Evolutionary conservation across 1,140 invertebrate genomes (phyloP).

Genomic region (Coboldia fuscipes): DNA sequence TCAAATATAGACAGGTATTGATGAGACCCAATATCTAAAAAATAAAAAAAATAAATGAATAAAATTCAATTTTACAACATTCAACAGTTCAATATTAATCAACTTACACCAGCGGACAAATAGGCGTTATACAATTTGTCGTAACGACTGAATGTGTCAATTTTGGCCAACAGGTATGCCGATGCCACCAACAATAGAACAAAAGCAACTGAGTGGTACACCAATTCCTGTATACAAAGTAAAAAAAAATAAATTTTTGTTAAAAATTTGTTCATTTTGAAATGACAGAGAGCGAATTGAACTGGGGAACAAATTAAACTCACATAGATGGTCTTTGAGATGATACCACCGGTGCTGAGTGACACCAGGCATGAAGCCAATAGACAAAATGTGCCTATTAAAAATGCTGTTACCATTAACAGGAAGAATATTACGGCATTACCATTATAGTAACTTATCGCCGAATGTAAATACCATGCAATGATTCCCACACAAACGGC

Average conservation of each 20-base stretch:
- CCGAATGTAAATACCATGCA: slow-evolving; percentile 30
- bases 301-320: slow-evolving; percentile 27
- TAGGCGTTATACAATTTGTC: slow-evolving; percentile 33
- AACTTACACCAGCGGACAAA: slow-evolving; percentile 42
- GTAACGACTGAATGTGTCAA: slow-evolving; percentile 23
- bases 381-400: slow-evolving; percentile 52
- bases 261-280: not conserved
- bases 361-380: slow-evolving; percentile 49
- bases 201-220: slow-evolving; percentile 51
- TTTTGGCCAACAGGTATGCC: slow-evolving; percentile 35
- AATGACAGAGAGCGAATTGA: slow-evolving; percentile 4
- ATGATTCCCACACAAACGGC: slow-evolving; percentile 44
- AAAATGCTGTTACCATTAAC: slow-evolving; percentile 43
- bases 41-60: slow-evolving; percentile 9
- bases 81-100: not conserved
- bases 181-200: slow-evolving; percentile 43
- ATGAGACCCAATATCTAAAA: slow-evolving; percentile 43
- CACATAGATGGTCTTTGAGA: slow-evolving; percentile 67
- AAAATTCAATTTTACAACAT: slow-evolving; percentile 2
- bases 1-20: slow-evolving; percentile 35
- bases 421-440: slow-evolving; percentile 48
- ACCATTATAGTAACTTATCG: slow-evolving; percentile 11
- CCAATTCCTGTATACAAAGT: slow-evolving; percentile 42
- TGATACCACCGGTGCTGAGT: slow-evolving; percentile 50
- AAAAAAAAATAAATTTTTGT: slow-evolving; percentile 3